Base-by-base conservation (phyloP, 2,113 vertebrate genomes). In the Rynchops niger region DNA sequence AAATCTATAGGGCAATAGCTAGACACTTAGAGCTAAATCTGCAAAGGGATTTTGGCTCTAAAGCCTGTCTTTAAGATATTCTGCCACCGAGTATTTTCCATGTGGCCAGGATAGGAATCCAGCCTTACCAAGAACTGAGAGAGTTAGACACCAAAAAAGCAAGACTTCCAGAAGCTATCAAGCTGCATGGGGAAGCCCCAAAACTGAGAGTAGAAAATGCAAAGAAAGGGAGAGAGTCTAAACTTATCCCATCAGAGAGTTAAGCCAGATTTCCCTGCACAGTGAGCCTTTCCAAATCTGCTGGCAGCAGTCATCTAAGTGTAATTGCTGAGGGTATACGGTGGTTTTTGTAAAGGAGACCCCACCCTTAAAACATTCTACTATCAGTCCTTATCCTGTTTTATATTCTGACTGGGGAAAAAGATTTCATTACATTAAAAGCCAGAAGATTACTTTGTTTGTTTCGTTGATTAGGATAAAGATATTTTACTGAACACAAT, bases 311-410 rank as follows among this genome's bases (percentile, higher is more conserved):
- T 66, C 72, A 81, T 83, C 38, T 36, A 5, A 62, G 67, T 59
- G 67, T 95, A 93, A 96, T 97, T 95, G 77, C 94, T 95, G 93
- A 87, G 88, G 47, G 69, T 43, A 88, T 79, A n/a, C n/a, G 47
- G 90, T 92, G 77, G 86, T 82, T 95, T 96, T 49, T 82, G 61
- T 53, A 89, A 95, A 95, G 81, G 70, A 91, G 69, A 91, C 84
- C 91, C 86, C 81, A 93, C 86, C 72, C 83, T 92, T 96, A 56
- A 82, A 95, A 49, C 74, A 93, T 50, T 84, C 79, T 34, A 61
- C 74, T 88, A 66, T 90, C 86, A 86, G 32, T 73, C 62, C 43
- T 70, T 61, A 45, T 80, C 27, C 55, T 70, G 49, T 43, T 74
- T 59, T 59, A 53, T 52, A 72, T 94, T 95, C 91, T 94, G 61